Evolutionary conservation across 2,888 invertebrate genomes (phyloP), one percentile per base, ranked within the genome.

Genomic region (Cecidostiba fungosa): DNA sequence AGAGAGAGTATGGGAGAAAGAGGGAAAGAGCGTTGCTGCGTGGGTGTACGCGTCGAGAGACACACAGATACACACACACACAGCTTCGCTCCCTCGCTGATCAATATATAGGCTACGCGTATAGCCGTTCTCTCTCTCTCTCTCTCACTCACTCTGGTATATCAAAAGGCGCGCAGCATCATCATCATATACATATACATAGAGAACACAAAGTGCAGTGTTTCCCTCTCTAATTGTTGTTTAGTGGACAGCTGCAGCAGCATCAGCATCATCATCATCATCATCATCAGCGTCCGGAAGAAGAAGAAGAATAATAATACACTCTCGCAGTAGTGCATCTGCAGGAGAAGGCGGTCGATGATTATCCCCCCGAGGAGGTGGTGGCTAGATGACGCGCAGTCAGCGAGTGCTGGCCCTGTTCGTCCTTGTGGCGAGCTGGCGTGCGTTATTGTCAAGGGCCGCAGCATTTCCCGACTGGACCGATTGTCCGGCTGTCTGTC

Each of bases 401-500:
- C 90, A 77, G 85, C 90, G 91, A 88, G 92, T 91, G 85, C 90
- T 92, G 84, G 92, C 91, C 88, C 90, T 92, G 77, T 90, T 92
- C 73, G 86, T 92, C 73, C 88, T 92, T 70, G 88, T 89, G 70
- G 59, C 77, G 69, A 88, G 89, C 59, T 91, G 92, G 82, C 91
- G 91, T 86, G 91, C 91, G 8, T 83, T 92, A 73, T 88, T 89
- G 26, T 91, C 91, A 4, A 87, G 89, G 32, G 95, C 94, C 89
- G 94, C 94, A 87, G 94, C 95, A 87, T 95, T 95, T 89, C 95
- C 96, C 87, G 98, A 98, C 94, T 98, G 97, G 97, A 97, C 97
- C 80, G 97, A 97, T 94, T 98, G 98, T 94, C 97, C 97, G 90
- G 95, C 96, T 89, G 96, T 97, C 90, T 98, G 98, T 93, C 96